phyloP scores from a whole-genome alignment of 1,140 invertebrate species.

The Phortica variegata region DNA sequence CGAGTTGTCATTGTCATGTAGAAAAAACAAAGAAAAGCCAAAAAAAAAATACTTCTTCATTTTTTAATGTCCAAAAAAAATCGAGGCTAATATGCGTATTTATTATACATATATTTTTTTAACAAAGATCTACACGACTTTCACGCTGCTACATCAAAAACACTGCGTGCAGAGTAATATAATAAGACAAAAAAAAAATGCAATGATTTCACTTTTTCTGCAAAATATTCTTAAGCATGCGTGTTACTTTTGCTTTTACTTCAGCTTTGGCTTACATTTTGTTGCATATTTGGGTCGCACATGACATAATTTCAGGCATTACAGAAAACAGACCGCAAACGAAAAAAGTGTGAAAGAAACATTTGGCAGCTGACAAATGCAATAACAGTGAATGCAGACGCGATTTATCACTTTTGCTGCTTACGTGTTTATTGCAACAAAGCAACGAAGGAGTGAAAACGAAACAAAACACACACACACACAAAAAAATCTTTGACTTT shows the following conservation, averaged over 20 bases:
- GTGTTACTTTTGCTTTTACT: slow-evolving; percentile 22
- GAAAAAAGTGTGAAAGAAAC: background rate
- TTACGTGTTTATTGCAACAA: too few relatives aligned
- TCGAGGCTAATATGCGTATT: slow-evolving; percentile 52
- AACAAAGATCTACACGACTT: slow-evolving; percentile 25
- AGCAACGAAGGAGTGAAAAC: too few relatives aligned
- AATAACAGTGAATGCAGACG: background rate
- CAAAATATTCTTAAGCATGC: too few relatives aligned
- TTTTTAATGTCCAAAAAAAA: slow-evolving; percentile 20
- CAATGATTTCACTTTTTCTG: too few relatives aligned
- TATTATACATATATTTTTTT: slow-evolving; percentile 26
- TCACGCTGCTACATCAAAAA: too few relatives aligned
- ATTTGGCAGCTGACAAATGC: background rate
- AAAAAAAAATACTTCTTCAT: too few relatives aligned
- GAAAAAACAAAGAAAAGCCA: too few relatives aligned
- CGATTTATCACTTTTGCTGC: slow-evolving; percentile 4
- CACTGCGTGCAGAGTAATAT: too few relatives aligned
- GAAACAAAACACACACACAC: too few relatives aligned
- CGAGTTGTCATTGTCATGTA: too few relatives aligned
- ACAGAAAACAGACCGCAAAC: background rate
- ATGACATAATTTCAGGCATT: slow-evolving; percentile 27
- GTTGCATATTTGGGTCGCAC: slow-evolving; percentile 18
- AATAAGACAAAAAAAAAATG: too few relatives aligned
- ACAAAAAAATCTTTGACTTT: too few relatives aligned
- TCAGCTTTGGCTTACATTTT: slow-evolving; percentile 29